A percentile compares a stretch with the other conserved stretches of the same genome.
These are phyloP conservation scores for Anneissia japonica DNA, from an alignment of 35 echinoderm and acorn worm genomes.

Conservation along the genomic window DNA sequence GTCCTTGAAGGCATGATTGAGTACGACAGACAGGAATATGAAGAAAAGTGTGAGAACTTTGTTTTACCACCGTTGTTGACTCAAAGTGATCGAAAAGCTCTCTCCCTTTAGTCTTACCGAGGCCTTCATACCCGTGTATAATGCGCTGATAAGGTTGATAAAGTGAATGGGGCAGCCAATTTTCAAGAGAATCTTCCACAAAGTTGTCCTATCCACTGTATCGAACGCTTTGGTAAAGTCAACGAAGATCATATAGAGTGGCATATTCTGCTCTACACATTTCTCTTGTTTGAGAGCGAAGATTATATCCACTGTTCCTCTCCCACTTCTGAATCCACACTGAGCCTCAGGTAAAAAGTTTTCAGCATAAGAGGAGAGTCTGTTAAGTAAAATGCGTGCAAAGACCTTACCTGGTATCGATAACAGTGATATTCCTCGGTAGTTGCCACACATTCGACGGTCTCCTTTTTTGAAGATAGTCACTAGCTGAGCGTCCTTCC, in stretches of 20 bases:
- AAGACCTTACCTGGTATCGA: slow-evolving; percentile 24
- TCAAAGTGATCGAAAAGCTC: no score
- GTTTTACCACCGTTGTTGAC: no score
- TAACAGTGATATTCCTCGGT: slow-evolving; percentile 6
- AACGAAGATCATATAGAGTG: slow-evolving; percentile 20
- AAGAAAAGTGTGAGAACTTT: no score
- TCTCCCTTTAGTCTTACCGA: no score
- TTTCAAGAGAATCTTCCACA: slow-evolving; percentile 28
- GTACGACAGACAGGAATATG: no score
- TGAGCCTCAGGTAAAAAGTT: slow-evolving; percentile 1
- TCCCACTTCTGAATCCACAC: not conserved
- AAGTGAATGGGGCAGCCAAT: slow-evolving; percentile 39
- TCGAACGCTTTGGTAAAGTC: slow-evolving; percentile 55
- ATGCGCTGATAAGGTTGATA: no score
- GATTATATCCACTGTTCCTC: slow-evolving; percentile 8
- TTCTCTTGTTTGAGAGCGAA: slow-evolving; percentile 39
- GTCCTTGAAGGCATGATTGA: no score
- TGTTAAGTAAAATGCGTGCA: not conserved
- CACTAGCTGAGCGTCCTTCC: not conserved
- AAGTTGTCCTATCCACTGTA: slow-evolving; percentile 34
- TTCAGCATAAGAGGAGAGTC: not conserved
- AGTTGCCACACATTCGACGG: slow-evolving; percentile 13
- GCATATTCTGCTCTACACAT: slow-evolving; percentile 18
- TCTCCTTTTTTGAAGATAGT: slow-evolving; percentile 29
- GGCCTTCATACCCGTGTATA: no score